A percentile compares a stretch with the other conserved stretches of the same genome.
Conservation (phyloP, 1,140 invertebrate genomes). For the Helicorthomorpha holstii region DNA sequence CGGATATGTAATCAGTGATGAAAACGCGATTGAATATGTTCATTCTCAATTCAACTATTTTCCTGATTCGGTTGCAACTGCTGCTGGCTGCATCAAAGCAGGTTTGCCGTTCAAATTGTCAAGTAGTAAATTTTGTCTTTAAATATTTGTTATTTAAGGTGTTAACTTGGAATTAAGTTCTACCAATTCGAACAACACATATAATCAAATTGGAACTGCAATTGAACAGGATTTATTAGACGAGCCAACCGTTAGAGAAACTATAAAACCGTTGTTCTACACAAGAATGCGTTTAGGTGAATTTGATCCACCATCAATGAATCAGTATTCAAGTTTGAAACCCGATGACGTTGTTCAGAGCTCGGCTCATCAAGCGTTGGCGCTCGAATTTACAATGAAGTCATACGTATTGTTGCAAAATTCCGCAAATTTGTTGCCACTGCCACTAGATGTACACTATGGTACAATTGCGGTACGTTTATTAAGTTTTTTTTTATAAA, state of each 20-base stretch:
- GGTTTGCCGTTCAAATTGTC: neutral
- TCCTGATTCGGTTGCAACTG: neutral
- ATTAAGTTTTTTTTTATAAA: neutral
- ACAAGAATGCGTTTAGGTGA: slow-evolving; percentile 23
- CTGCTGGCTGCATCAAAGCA: slow-evolving; percentile 6
- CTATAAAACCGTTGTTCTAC: slow-evolving; percentile 22
- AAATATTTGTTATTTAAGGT: slow-evolving; percentile 6
- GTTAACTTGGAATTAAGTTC: slow-evolving; percentile 10
- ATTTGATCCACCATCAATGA: slow-evolving; percentile 22
- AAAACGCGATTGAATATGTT: slow-evolving; percentile 4
- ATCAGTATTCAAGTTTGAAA: slow-evolving; percentile 16
- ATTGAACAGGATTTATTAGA: slow-evolving; percentile 8
- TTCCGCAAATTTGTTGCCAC: slow-evolving; percentile 13
- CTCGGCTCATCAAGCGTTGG: slow-evolving; percentile 15
- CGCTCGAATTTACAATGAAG: slow-evolving; percentile 17
- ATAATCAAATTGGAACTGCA: slow-evolving; percentile 6
- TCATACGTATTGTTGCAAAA: slow-evolving; percentile 23
- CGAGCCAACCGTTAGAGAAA: slow-evolving; percentile 8
- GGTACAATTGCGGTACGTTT: too few species aligned
- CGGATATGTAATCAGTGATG: slow-evolving; percentile 10
- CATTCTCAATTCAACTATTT: neutral
- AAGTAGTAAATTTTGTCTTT: neutral
- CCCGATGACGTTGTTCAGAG: slow-evolving; percentile 16
- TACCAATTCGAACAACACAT: neutral
- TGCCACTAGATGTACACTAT: too few species aligned